Evolutionary conservation across 2,113 vertebrate genomes (phyloP).

Genomic region (Nothocercus julius): DNA sequence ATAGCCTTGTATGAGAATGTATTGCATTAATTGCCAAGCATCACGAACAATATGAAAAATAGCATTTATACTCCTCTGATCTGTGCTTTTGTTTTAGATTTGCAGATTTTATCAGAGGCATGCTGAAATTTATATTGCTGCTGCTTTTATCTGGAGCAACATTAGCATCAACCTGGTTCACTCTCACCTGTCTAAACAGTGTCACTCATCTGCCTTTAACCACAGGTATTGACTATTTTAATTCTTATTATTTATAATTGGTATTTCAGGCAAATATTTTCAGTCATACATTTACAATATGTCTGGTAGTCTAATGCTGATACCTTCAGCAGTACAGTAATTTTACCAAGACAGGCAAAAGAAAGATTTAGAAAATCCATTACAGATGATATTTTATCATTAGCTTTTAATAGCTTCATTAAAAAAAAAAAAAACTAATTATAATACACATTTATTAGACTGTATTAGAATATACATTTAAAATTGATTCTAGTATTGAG

Average conservation of each 20-base stretch:
- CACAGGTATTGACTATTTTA: conserved; percentile 81
- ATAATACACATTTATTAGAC: background rate
- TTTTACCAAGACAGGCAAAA: background rate
- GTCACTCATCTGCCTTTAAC: conserved; percentile 94
- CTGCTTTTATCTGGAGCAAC: conserved; percentile 95
- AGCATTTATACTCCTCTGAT: conserved; percentile 22
- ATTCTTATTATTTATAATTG: background rate
- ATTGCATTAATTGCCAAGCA: conserved; percentile 22
- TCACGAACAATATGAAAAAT: background rate
- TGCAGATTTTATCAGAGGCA: conserved; percentile 96
- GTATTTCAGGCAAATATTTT: background rate
- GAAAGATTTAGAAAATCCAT: background rate
- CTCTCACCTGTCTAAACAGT: conserved; percentile 90
- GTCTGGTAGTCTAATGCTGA: background rate
- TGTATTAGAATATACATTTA: background rate
- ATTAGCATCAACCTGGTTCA: conserved; percentile 93
- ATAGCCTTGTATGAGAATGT: background rate
- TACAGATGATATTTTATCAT: background rate
- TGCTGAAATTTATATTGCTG: conserved; percentile 95
- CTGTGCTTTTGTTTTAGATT: conserved; percentile 83
- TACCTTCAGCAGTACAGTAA: background rate
- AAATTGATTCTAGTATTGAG: background rate
- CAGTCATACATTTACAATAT: background rate
- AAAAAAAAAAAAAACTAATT: background rate
- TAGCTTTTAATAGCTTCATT: background rate